Evolutionary conservation across 2,888 invertebrate genomes (phyloP).

Genomic region (Abrostola triplasia): DNA sequence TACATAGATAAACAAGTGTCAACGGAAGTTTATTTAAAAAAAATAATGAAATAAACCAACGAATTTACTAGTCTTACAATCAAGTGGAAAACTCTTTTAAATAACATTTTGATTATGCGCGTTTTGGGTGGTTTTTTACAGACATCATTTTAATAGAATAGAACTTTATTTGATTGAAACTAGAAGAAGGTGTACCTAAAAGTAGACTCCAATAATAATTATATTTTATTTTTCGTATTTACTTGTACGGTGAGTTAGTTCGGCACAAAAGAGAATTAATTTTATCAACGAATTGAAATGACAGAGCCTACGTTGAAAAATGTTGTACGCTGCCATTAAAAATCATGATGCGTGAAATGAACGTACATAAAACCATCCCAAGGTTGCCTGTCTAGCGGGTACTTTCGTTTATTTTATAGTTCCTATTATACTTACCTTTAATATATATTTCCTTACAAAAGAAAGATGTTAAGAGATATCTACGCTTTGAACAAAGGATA

Average conservation of each 20-base stretch:
- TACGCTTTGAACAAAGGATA: background rate
- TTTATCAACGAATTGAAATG: background rate
- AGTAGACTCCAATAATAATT: too few species aligned
- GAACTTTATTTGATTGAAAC: too few species aligned
- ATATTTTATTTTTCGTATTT: too few species aligned
- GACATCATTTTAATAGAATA: too few species aligned
- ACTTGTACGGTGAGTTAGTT: background rate
- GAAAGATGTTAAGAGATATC: background rate
- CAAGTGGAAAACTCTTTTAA: too few species aligned
- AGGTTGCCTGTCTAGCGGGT: background rate
- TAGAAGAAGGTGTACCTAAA: too few species aligned
- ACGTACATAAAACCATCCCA: constrained; percentile 27
- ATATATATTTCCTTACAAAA: background rate
- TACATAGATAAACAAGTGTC: too few species aligned
- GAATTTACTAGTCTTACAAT: too few species aligned
- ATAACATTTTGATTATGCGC: too few species aligned
- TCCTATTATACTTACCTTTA: constrained; percentile 5
- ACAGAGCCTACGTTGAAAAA: constrained; percentile 29
- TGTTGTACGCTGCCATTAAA: constrained; percentile 37
- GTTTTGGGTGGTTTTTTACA: too few species aligned
- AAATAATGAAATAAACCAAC: too few species aligned
- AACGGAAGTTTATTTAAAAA: too few species aligned
- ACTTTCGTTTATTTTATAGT: constrained; percentile 5
- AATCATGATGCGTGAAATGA: constrained; percentile 37
- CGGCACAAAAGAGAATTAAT: background rate